Base-by-base conservation (phyloP, 2,113 vertebrate genomes). In the Athene cunicularia region DNA sequence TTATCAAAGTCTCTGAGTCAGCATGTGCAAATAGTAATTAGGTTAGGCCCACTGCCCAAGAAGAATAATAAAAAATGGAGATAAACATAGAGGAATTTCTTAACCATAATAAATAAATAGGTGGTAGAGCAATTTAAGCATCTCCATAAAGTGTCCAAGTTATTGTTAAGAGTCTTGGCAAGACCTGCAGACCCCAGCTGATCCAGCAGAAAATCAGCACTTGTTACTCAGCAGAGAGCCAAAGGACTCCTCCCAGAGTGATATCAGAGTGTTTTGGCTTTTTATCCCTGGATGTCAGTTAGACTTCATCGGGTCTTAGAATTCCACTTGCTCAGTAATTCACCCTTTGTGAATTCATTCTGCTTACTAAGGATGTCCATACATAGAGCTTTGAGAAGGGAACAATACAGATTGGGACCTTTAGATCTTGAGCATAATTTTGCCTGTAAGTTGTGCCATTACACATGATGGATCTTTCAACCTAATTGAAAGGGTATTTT, bases 1-100 rank as follows among this genome's bases (percentile, higher is more conserved):
- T 95, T 96, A 88, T 70, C 35, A 73, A 93, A 88, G 18, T 58
- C 39, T 96, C 73, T 83, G 58, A 92, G 43, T 82, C 82, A 93
- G 30, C 39, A 80, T 73, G 39, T 63, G 33, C 30, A 93, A 91
- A 92, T 26, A 88, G 33, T 80, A 93, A 90, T 93, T 95, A 92
- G 11, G 75, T 75, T 90, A 88, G 53, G 24, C 71, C 32, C 56
- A 80, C 55, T 80, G 53, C 27, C 45, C 62, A 80, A 66, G 41
- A 90, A 58, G 32, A 90, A 83, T 33, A 74, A 55, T 10, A 14
- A 11, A 39, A 55, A 49, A 19, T 5, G 4, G 4, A 72, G 14
- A 21, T 71, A 83, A 76, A 76, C 13, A 47, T 20, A 64, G 41
- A 77, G 17, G 7, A 70, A 37, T 74, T 80, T 95, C 80, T 88